Base-by-base conservation (phyloP, 2,888 invertebrate species). In the Nasonovia ribisnigri region DNA sequence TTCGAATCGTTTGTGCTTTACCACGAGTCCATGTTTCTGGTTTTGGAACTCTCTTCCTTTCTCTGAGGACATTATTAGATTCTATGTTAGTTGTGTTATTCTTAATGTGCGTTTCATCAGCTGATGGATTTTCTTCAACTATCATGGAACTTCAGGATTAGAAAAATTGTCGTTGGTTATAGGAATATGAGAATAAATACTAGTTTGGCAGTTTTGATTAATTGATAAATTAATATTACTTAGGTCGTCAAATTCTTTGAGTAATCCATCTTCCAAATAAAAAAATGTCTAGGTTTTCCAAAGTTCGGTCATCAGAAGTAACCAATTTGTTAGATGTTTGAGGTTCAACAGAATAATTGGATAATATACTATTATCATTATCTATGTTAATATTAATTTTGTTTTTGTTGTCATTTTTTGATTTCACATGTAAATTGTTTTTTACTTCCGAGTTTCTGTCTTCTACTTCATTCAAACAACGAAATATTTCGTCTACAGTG, bases 161-260 rank as follows among this genome's bases (percentile, higher is more conserved):
- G 84, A 86, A 84, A 86, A 46, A 26, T 86, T 86, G 46, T 86
- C 46, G 46, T 86, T 46, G 84, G 84, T 46, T 86, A 86, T 46
- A 86, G 86, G 26, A 86, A 86, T 86, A 86, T 86, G 86, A 86
- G 86, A 46, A 29, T 86, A 46, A 29, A 57, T 29, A 86, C 86
- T 86, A 86, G 48, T 86, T 86, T 86, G 86, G 48, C 48, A 86
- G 86, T 86, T 48, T 87, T 87, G 86, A 48, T 86, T 48, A 48
- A 87, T 87, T 48, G 48, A 87, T 87, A 87, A 48, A 87, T 48
- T 87, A 87, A 87, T 87, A 48, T 88, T 88, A 88, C 51, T 88
- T 24, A 88, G 51, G 36, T 88, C 36, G 54, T 36, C 0, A n/a
- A 88, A 88, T 54, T 88, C 88, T 88, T 88, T 54, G 36, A 88